Percentiles rank a stretch among this genome's conserved stretches.
Conservation (phyloP, 2,797 vertebrate species). For the Margarornis squamiger region DNA sequence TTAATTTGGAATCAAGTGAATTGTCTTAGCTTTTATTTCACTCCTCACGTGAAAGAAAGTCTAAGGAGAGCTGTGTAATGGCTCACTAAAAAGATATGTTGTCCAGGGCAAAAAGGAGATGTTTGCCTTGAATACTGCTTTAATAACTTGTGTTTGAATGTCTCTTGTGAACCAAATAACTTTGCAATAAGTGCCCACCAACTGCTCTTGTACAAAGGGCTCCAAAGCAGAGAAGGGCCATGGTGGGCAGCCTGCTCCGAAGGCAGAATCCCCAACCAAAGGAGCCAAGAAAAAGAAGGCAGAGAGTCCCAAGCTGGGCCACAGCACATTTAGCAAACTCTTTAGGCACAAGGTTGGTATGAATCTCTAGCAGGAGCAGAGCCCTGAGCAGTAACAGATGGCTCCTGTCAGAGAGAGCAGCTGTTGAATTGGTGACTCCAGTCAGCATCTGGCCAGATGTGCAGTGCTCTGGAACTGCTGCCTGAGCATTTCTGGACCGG, state of each 20-base stretch:
- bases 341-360: conserved; percentile 91
- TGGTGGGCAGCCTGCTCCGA: conserved; percentile 66
- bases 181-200: conserved; percentile 28
- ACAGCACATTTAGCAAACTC: conserved; percentile 83
- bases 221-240: conserved; percentile 69
- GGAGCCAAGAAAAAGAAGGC: conserved; percentile 79
- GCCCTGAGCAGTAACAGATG: conserved; percentile 58
- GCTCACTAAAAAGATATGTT: neutral
- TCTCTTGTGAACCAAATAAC: neutral
- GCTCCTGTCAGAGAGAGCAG: neutral
- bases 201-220: conserved; percentile 71
- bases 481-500: neutral
- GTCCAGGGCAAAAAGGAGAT: neutral
- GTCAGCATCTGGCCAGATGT: conserved; percentile 8
- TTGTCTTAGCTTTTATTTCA: neutral
- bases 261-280: conserved; percentile 61
- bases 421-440: neutral
- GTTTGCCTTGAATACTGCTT: neutral
- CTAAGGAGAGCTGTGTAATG: neutral
- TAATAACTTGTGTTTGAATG: neutral
- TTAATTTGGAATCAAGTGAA: neutral
- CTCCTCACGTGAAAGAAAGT: neutral
- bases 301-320: conserved; percentile 76
- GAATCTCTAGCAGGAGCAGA: neutral
- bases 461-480: neutral